A percentile compares a stretch with the other conserved stretches of the same genome.
phyloP scores from a whole-genome alignment of 2,797 vertebrate genomes.

The Ciconia nigra region DNA sequence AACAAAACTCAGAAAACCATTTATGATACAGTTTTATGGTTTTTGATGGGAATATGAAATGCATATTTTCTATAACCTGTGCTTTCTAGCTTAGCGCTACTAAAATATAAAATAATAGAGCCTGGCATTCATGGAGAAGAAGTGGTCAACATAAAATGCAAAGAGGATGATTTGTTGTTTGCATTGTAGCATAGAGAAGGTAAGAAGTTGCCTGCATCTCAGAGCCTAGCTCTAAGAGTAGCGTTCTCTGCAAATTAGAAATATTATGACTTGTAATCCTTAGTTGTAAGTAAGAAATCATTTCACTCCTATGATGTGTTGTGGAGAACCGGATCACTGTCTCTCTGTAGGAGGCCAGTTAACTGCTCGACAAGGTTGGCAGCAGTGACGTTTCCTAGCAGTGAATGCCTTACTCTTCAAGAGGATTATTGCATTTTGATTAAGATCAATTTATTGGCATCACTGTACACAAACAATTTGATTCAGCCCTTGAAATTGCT shows the following conservation, averaged over 20 bases:
- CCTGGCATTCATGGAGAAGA: not conserved
- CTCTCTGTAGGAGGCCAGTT: slow-evolving; percentile 2
- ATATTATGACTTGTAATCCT: slow-evolving; percentile 6
- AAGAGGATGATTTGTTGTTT: not conserved
- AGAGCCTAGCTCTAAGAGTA: not conserved
- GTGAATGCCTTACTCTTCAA: not conserved
- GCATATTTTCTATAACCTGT: not conserved
- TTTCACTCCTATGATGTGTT: not conserved
- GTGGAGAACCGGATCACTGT: not conserved
- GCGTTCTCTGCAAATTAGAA: slow-evolving; percentile 4
- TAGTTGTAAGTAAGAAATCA: slow-evolving; percentile 1
- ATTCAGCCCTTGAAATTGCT: not conserved
- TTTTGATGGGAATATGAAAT: not conserved
- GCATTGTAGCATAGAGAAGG: not conserved
- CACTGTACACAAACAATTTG: not conserved
- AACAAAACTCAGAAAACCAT: not conserved
- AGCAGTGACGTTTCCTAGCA: not conserved
- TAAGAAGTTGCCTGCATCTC: not conserved
- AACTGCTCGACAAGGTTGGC: not conserved
- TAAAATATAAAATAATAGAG: not conserved
- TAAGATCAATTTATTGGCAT: not conserved
- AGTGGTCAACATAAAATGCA: not conserved
- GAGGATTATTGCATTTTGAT: slow-evolving; percentile 41
- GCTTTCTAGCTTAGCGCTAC: not conserved
- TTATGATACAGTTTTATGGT: not conserved